phyloP scores from a whole-genome alignment of 1,140 invertebrate genomes.

The Ctenoplectra terminalis region DNA sequence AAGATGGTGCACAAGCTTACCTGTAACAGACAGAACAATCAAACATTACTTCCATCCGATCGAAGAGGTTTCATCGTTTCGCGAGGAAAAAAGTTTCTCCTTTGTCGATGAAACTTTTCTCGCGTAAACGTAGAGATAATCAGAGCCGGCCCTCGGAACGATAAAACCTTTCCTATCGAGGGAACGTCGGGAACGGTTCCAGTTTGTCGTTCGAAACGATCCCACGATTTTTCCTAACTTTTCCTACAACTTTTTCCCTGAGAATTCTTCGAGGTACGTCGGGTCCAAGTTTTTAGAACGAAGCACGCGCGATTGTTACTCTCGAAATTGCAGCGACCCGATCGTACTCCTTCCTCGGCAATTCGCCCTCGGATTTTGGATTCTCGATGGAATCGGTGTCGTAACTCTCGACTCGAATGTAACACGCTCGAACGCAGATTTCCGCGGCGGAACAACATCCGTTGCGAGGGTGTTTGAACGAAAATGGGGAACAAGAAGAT shows the following conservation, averaged over 20 bases:
- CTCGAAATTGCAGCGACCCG: background rate
- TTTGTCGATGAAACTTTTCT: background rate
- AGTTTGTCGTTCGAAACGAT: background rate
- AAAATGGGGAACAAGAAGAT: constrained; percentile 2
- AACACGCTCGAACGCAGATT: background rate
- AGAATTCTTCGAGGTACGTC: background rate
- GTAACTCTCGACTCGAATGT: background rate
- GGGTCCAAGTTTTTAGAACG: background rate
- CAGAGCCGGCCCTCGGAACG: background rate
- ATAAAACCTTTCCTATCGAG: background rate
- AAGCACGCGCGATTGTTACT: background rate
- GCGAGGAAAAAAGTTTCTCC: background rate
- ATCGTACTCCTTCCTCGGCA: no score
- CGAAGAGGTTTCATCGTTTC: background rate
- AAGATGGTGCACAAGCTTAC: constrained; percentile 11
- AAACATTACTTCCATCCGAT: background rate
- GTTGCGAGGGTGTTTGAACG: background rate
- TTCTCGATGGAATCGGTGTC: background rate
- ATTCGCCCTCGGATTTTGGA: no score
- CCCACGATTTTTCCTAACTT: no score
- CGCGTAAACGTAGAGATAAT: background rate
- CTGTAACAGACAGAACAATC: constrained; percentile 32
- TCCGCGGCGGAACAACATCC: background rate
- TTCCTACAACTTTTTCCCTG: background rate
- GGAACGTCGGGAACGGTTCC: background rate